Base-by-base conservation (phyloP, 2,888 invertebrate genomes). In the Ophioninae sp. region DNA sequence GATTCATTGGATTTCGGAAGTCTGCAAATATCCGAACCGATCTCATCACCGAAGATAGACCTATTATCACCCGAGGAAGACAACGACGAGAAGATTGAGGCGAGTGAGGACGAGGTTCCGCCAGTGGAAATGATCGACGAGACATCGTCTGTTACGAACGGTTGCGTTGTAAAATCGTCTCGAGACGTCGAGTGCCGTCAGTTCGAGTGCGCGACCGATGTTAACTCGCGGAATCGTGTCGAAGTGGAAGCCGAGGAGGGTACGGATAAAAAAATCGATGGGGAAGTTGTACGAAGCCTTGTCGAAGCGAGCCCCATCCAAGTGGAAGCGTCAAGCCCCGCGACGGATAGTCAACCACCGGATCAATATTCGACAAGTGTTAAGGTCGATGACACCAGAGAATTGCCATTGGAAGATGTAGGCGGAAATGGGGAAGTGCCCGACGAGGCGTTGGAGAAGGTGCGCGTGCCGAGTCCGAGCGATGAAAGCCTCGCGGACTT, bases 1-100 rank as follows among this genome's bases (percentile, higher is more conserved):
- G 85, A 86, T 78, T 30, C n/a, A 7, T 13, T 69, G 64, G 37
- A 69, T 20, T 65, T 84, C 2, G 50, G 73, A 72, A 81, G 77
- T 8, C 56, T 64, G n/a, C 37, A 75, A 1, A 68, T 76, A 61
- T 57, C 39, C 1, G 81, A 62, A 61, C 37, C 56, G 3, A 72
- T 37, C 59, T 67, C 74, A 17, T 13, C 23, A n/a, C 13, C 21
- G 21, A 78, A 81, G n/a, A 74, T 78, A 50, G 61, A 67, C n/a
- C n/a, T 5, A 1, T 17, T 10, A 17, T 13, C 50, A 23, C 70
- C 30, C 7, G 62, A 78, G 21, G 70, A 70, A 57, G 39, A 2
- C 6, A 57, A 17, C 1, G 75, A 65, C 10, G 20, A 65, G 44
- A 56, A 13, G 41, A 56, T 3, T 50, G 50, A 41, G 41, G 8